phyloP scores from a whole-genome alignment of 2,888 invertebrate genomes.

The Megastigmus dorsalis region DNA sequence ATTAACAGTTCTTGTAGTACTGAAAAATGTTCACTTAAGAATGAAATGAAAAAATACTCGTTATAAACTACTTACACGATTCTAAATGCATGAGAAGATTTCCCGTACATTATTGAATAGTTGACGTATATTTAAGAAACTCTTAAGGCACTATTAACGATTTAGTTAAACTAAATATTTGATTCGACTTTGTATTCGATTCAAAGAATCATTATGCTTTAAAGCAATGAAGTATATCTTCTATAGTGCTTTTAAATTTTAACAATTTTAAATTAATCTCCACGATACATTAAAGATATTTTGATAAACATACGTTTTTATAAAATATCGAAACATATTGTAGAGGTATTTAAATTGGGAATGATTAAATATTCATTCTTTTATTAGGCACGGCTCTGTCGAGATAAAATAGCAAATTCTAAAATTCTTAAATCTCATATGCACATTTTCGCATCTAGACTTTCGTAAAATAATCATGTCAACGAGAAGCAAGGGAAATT shows the following conservation, averaged over 20 bases:
- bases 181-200: too few species aligned
- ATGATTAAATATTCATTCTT: too few species aligned
- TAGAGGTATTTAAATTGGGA: background rate
- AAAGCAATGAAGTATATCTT: background rate
- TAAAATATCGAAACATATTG: conserved; percentile 13
- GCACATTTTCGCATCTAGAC: background rate
- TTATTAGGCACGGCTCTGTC: too few species aligned
- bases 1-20: conserved; percentile 3
- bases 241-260: background rate
- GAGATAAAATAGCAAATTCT: too few species aligned
- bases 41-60: conserved; percentile 21
- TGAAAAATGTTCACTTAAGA: conserved; percentile 18
- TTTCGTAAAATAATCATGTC: background rate
- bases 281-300: conserved; percentile 2
- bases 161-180: too few species aligned
- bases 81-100: conserved; percentile 36
- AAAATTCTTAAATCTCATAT: too few species aligned
- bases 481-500: conserved; percentile 26
- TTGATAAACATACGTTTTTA: background rate
- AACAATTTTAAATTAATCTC: background rate
- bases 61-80: conserved; percentile 38
- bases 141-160: conserved; percentile 8
- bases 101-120: conserved; percentile 23
- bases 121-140: conserved; percentile 8
- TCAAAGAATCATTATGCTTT: background rate